These are phyloP conservation scores for Distichodus sexfasciatus DNA, from an alignment of 2,797 vertebrate species.

Conservation along the genomic window DNA sequence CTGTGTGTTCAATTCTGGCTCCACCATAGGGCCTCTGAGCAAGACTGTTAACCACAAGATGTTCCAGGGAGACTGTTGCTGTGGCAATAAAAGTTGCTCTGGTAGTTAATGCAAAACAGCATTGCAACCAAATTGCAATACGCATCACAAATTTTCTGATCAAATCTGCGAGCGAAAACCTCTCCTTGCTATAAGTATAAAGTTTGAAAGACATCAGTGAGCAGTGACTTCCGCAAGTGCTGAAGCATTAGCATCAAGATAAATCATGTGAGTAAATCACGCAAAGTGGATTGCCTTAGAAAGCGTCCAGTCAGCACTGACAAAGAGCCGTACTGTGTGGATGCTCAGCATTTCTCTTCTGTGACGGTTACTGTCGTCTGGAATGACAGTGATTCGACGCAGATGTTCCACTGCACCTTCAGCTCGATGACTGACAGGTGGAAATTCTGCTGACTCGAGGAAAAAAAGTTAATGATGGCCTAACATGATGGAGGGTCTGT, in stretches of 20 bases:
- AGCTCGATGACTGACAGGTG: constrained; percentile 5
- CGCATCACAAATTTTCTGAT: too few species aligned
- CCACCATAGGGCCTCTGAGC: too few species aligned
- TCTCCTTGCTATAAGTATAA: too few species aligned
- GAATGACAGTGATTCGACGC: constrained; percentile 23
- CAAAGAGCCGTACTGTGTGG: not conserved
- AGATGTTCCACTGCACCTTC: not conserved
- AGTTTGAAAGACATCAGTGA: not conserved
- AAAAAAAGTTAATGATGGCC: not conserved
- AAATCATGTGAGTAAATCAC: not conserved
- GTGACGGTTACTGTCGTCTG: not conserved
- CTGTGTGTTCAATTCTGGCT: too few species aligned
- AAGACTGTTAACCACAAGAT: too few species aligned
- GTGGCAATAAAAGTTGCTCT: too few species aligned
- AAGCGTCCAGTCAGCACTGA: constrained; percentile 21
- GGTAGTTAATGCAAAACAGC: not conserved
- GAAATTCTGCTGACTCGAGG: constrained; percentile 12
- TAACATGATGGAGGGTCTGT: constrained; percentile 14
- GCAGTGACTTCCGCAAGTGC: not conserved
- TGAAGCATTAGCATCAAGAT: not conserved
- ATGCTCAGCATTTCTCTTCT: constrained; percentile 29
- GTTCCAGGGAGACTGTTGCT: too few species aligned
- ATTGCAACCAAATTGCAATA: not conserved
- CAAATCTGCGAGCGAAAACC: not conserved
- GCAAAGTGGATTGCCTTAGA: not conserved